Percentiles rank a stretch among this genome's conserved stretches.
Evolutionary conservation across 2,113 vertebrate genomes (phyloP).

Genomic region (Ictalurus punctatus): DNA sequence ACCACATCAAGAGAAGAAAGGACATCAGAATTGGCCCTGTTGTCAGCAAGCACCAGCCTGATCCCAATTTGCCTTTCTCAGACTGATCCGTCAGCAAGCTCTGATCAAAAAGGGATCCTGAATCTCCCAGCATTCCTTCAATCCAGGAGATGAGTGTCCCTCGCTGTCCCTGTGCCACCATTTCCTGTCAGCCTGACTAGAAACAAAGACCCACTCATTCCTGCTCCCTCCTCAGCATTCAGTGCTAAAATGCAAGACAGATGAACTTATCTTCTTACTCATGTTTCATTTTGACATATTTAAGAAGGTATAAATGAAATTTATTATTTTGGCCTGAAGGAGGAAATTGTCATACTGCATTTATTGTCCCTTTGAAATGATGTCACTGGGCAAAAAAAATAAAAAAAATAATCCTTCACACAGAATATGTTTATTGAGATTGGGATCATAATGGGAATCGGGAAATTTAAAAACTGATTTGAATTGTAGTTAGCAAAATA

Average conservation of each 20-base stretch:
- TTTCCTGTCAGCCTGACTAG: slow-evolving; percentile 70
- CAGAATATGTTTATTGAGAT: slow-evolving; percentile 34
- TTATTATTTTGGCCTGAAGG: slow-evolving; percentile 43
- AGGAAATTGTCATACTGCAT: slow-evolving; percentile 62
- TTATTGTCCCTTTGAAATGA: slow-evolving; percentile 59
- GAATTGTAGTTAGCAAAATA: slow-evolving; percentile 11
- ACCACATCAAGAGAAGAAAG: slow-evolving; percentile 65
- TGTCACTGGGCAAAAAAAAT: slow-evolving; percentile 29
- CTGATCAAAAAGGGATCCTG: slow-evolving; percentile 74
- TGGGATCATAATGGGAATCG: slow-evolving; percentile 11
- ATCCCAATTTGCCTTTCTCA: slow-evolving; percentile 75
- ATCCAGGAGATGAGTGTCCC: slow-evolving; percentile 73
- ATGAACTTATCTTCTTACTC: slow-evolving; percentile 70
- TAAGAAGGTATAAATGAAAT: slow-evolving; percentile 11
- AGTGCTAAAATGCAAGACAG: slow-evolving; percentile 67
- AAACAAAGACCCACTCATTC: slow-evolving; percentile 67
- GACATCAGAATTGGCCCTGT: slow-evolving; percentile 74
- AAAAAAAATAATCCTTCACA: slow-evolving; percentile 7
- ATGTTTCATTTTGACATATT: slow-evolving; percentile 67
- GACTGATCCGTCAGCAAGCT: slow-evolving; percentile 71
- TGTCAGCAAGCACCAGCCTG: slow-evolving; percentile 71
- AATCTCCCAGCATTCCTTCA: slow-evolving; percentile 66
- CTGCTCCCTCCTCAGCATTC: slow-evolving; percentile 32
- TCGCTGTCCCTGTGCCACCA: slow-evolving; percentile 71
- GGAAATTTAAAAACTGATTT: slow-evolving; percentile 29